Evolutionary conservation across 1,140 invertebrate genomes (phyloP), one percentile per base, ranked within the genome.

Genomic region (Physella acuta): DNA sequence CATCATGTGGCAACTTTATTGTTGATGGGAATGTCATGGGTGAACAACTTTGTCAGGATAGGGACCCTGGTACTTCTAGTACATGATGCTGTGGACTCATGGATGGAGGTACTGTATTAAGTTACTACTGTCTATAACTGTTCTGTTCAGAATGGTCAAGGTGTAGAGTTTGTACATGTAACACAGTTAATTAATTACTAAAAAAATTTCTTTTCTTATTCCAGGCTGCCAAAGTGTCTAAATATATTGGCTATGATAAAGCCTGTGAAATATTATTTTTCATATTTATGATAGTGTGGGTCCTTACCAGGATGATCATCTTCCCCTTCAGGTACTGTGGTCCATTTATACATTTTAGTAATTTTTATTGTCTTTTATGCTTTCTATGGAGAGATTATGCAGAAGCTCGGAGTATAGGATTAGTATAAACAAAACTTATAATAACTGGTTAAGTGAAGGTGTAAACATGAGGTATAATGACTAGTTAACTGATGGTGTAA

Each of bases 11-110:
- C 93, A 3, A 97, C 96, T 2, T 92, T 99, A 75, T 79, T 90
- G 37, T 88, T 99, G 44, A 90, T 99, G 86, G 90, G 88, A 55
- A 91, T 98, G 79, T 97, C 94, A 33, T 99, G 95, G 94, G 89
- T 95, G 1, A 93, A 93, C 81, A 98, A 99, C 87, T 88, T 98
- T 73, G 91, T 93, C 70, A 88, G 96, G 39, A 91, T 98, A 59
- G 97, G 97, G 3, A 92, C 93, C 0, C 85, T 99, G 36, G 93
- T 98, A 30, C 86, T 99, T 24, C 82, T 98, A 56, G 87, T 95
- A 14, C 97, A 99, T 82, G 97, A 99, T 86, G 92, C 90, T 80
- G 94, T 94, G 36, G 97, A 99, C 87, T 94, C 97, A 80, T 93
- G 95, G 75, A 85, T 99, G 75, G 96, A 98, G 87, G 92, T 93